A percentile compares a stretch with the other conserved stretches of the same genome.
These are phyloP conservation scores for Tetraodon nigroviridis DNA, from an alignment of 2,113 vertebrate genomes.

Conservation along the genomic window DNA sequence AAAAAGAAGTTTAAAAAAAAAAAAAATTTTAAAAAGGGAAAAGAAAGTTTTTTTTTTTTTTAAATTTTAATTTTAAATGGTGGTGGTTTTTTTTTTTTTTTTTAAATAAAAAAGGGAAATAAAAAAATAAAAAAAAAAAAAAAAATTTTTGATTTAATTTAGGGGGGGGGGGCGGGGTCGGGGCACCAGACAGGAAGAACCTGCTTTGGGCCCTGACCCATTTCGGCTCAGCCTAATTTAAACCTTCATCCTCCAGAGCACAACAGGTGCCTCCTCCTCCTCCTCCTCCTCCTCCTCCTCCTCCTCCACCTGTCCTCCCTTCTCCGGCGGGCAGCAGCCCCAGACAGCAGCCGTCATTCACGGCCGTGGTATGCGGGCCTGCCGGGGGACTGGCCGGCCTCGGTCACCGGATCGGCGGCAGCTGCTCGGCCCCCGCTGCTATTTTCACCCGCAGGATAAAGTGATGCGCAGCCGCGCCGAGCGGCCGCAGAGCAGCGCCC, in stretches of 20 bases:
- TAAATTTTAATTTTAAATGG: too few relatives aligned
- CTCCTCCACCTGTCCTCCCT: constrained; percentile 76
- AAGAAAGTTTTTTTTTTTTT: too few relatives aligned
- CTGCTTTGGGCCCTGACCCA: constrained; percentile 1
- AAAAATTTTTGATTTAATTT: too few relatives aligned
- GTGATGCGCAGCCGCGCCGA: constrained; percentile 58
- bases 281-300: constrained; percentile 9
- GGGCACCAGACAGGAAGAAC: too few relatives aligned
- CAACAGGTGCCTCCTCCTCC: constrained; percentile 65
- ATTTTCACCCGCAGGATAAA: constrained; percentile 75
- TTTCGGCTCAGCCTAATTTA: constrained; percentile 48
- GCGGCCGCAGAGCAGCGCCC: constrained; percentile 23
- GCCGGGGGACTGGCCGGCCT: constrained; percentile 58
- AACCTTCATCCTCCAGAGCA: constrained; percentile 51
- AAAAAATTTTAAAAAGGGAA: too few relatives aligned
- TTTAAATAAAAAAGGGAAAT: too few relatives aligned
- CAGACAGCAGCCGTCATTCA: constrained; percentile 80
- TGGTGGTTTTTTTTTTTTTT: too few relatives aligned
- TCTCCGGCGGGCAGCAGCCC: constrained; percentile 61
- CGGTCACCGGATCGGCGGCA: constrained; percentile 76
- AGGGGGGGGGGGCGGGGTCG: too few relatives aligned
- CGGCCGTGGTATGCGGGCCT: constrained; percentile 71
- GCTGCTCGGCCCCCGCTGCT: constrained; percentile 73
- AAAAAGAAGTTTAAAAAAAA: too few relatives aligned
- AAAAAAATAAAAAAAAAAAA: too few relatives aligned